These are phyloP conservation scores for Vultur gryphus DNA, from an alignment of 2,797 vertebrate species.

Conservation along the genomic window DNA sequence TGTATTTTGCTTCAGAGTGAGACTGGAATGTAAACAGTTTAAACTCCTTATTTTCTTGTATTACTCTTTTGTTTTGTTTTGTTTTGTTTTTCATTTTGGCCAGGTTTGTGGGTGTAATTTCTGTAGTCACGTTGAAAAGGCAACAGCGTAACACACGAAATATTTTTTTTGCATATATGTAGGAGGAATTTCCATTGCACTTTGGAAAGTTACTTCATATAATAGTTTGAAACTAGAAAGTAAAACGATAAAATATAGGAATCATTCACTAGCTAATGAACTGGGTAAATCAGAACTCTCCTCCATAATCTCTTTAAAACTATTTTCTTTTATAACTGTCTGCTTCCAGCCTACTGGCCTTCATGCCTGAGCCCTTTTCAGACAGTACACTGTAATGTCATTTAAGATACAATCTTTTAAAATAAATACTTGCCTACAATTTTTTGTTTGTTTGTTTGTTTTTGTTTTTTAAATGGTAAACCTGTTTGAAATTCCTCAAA, in stretches of 20 bases:
- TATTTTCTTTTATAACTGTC: neutral
- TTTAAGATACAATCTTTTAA: neutral
- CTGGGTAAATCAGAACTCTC: neutral
- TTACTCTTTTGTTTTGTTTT: neutral
- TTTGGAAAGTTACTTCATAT: neutral
- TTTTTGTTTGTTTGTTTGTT: fast-evolving
- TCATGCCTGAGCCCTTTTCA: neutral
- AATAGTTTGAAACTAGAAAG: neutral
- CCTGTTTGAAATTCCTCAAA: neutral
- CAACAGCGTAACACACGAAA: neutral
- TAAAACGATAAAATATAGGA: neutral
- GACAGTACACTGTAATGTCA: neutral
- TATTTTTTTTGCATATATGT: neutral
- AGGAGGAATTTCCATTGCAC: neutral
- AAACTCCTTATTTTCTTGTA: neutral
- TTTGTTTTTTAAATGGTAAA: neutral
- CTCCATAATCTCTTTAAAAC: neutral
- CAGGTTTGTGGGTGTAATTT: neutral
- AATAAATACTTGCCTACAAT: neutral
- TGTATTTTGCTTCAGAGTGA: neutral
- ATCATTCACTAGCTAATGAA: neutral
- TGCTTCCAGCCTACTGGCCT: neutral
- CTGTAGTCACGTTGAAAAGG: neutral
- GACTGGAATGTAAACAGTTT: neutral
- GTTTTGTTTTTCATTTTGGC: neutral